Conservation (phyloP, 2,888 invertebrate genomes). For the Euclidia mi region DNA sequence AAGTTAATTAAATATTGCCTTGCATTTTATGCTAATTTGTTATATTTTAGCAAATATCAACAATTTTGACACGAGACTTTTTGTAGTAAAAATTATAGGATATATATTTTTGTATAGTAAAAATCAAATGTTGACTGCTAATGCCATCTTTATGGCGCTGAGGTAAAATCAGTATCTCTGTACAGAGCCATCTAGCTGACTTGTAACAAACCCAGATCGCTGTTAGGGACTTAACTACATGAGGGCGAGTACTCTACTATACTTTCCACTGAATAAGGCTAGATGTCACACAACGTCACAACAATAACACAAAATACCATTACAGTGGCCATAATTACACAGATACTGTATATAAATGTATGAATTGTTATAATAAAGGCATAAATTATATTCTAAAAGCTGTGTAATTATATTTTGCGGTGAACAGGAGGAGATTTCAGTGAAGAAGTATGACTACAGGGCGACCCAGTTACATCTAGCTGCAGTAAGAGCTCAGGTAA, state of each 20-base stretch:
- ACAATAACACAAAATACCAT: neutral
- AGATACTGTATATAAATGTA: no score
- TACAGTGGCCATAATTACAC: no score
- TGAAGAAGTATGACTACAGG: constrained; percentile 97
- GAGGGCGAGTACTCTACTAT: no score
- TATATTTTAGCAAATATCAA: neutral
- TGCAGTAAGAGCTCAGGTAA: constrained; percentile 97
- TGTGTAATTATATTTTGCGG: constrained; percentile 1
- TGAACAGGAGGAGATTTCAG: constrained; percentile 96
- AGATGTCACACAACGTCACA: constrained; percentile 4
- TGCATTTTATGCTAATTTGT: neutral
- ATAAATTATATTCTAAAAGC: no score
- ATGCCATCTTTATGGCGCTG: constrained; percentile 41
- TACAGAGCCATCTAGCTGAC: constrained; percentile 16
- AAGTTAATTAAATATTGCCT: neutral
- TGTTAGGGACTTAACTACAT: neutral
- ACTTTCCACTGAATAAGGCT: neutral
- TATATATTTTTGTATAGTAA: no score
- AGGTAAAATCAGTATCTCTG: neutral
- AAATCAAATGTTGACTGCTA: constrained; percentile 11
- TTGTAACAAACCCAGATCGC: neutral
- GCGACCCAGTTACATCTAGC: constrained; percentile 97
- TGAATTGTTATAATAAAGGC: no score
- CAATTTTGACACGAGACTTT: no score
- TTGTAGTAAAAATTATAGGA: no score